phyloP scores from a whole-genome alignment of 2,113 vertebrate species.

The Anoura caudifer region DNA sequence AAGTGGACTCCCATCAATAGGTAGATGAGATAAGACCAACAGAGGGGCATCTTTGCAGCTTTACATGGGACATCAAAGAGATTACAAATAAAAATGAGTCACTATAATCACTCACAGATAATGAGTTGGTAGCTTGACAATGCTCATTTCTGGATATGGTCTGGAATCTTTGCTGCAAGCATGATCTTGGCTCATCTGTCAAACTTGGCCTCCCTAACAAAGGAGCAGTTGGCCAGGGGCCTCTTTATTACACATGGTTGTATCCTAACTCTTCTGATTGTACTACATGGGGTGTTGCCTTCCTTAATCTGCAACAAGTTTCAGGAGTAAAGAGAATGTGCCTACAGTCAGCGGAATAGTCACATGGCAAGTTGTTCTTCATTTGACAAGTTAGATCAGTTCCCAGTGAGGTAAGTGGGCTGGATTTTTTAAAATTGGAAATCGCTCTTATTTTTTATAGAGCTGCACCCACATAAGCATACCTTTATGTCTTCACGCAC shows the following conservation, averaged over 20 bases:
- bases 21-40: not conserved
- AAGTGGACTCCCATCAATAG: not conserved
- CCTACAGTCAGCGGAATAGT: not conserved
- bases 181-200: not conserved
- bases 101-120: not conserved
- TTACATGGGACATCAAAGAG: not conserved
- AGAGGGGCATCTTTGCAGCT: not conserved
- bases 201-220: not conserved
- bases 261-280: not conserved
- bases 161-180: not conserved
- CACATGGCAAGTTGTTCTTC: not conserved
- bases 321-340: not conserved
- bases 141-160: not conserved
- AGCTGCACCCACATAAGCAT: not conserved
- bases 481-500: not conserved
- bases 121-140: not conserved
- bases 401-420: not conserved
- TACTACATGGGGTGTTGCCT: not conserved
- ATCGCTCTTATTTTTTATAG: not conserved
- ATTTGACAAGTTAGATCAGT: not conserved
- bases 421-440: not conserved
- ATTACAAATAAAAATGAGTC: not conserved
- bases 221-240: not conserved
- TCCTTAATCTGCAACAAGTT: not conserved
- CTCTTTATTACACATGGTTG: not conserved